These are phyloP conservation scores for Elephantulus edwardii DNA, from an alignment of 2,113 vertebrate species.

Conservation along the genomic window DNA sequence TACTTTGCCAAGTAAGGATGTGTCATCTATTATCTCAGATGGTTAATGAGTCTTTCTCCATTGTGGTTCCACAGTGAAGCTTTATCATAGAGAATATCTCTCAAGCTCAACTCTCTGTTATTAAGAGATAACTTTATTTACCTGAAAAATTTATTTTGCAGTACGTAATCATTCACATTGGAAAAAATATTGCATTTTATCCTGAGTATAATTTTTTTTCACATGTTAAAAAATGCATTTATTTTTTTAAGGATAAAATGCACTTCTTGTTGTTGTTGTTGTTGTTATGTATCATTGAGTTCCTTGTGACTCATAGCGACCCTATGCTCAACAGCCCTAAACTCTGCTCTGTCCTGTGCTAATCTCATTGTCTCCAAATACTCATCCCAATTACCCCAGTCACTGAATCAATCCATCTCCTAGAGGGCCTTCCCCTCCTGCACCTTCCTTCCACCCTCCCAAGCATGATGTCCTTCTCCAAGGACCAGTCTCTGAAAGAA, in stretches of 20 bases:
- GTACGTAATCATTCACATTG: background rate
- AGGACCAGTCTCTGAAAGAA: background rate
- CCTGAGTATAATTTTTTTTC: background rate
- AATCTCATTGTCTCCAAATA: too few species aligned
- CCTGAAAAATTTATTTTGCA: background rate
- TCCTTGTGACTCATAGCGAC: too few species aligned
- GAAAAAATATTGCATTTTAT: background rate
- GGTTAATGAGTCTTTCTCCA: background rate
- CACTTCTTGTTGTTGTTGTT: too few species aligned
- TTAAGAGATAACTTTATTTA: background rate
- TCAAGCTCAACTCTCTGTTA: background rate
- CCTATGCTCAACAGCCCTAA: too few species aligned
- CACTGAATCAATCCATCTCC: too few species aligned
- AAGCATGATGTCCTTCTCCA: background rate
- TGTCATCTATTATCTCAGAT: background rate
- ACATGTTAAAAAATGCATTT: background rate
- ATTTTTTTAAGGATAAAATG: background rate
- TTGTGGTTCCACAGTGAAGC: background rate
- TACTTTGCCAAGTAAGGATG: background rate
- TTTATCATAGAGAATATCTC: background rate
- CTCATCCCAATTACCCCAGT: too few species aligned
- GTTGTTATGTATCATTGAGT: too few species aligned
- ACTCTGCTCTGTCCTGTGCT: too few species aligned
- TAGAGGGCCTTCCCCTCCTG: too few species aligned
- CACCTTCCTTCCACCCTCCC: too few species aligned